phyloP scores from a whole-genome alignment of 2,797 vertebrate species.

The Bradypodion pumilum region DNA sequence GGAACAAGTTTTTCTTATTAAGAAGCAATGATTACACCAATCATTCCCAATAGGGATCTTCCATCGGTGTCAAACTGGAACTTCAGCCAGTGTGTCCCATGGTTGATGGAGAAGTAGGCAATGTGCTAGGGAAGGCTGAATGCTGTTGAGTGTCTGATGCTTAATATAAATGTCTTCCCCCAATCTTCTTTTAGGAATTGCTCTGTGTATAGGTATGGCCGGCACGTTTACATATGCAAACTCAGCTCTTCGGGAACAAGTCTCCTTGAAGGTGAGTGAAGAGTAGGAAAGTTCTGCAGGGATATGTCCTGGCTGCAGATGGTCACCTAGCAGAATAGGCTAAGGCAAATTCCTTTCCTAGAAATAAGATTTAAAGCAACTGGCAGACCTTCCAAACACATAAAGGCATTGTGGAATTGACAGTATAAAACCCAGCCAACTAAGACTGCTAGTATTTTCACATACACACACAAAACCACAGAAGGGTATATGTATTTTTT shows the following conservation, averaged over 20 bases:
- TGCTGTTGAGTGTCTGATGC: too few relatives aligned
- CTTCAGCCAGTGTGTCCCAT: not conserved
- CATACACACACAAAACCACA: too few relatives aligned
- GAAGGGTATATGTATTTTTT: too few relatives aligned
- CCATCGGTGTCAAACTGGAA: not conserved
- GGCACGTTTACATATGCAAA: slow-evolving; percentile 97
- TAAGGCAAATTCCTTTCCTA: not conserved
- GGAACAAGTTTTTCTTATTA: not conserved
- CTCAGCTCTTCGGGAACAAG: slow-evolving; percentile 91
- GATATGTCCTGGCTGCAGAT: not conserved
- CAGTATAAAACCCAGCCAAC: not conserved
- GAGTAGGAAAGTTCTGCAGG: rapidly evolving
- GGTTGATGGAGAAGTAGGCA: not conserved
- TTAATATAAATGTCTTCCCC: not conserved
- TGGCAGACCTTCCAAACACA: not conserved
- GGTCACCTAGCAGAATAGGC: not conserved
- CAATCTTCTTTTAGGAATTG: slow-evolving; percentile 84
- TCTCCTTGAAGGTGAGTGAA: slow-evolving; percentile 89
- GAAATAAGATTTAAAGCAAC: not conserved
- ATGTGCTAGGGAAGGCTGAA: not conserved
- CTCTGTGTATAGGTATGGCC: slow-evolving; percentile 95
- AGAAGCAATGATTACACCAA: not conserved
- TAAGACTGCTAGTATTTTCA: not conserved
- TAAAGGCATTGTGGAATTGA: not conserved
- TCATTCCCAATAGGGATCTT: not conserved